Base-by-base conservation (phyloP, 2,888 invertebrate genomes). In the Lycia hirtaria region DNA sequence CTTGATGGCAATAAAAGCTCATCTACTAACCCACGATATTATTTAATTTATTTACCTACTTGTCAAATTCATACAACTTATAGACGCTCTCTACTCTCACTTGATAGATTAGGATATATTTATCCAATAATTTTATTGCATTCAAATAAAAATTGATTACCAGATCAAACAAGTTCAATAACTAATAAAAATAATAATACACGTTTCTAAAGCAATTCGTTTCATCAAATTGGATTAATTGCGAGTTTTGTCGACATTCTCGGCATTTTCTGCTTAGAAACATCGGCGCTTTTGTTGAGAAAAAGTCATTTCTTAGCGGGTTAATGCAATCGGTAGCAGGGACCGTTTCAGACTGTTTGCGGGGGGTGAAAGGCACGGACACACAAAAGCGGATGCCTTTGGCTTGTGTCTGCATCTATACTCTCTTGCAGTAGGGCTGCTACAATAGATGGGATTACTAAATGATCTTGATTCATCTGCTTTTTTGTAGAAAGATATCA, bases 251-350 rank as follows among this genome's bases (percentile, higher is more conserved):
- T 35, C 20, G 26, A 14, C 24, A 38, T 28, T 35, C 32, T 17
- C 20, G 20, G 22, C 43, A 24, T 20, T 43, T 56, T 50, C 22
- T 22, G 37, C 33, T 6, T 19, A 15, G 28, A 57, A 30, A 56
- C 14, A 14, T 38, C 22, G 19, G 32, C 10, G 30, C 43, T 35
- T 45, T 62, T 64, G 64, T 55, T 33, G 51, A 44, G 38, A 37
- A 59, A 49, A 62, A 64, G 71, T 69, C 71, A 74, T 75, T 73
- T 75, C 72, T 72, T 73, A 67, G 72, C 55, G 55, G 76, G 70
- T 83, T 80, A 84, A 83, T 81, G 82, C 79, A 83, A 86, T 84
- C 80, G 80, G 78, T 78, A 76, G 64, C 66, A 66, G 66, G 77
- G 75, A 64, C 70, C 62, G 65, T 65, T 69, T 58, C 69, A 69